These are phyloP conservation scores for Andrena haemorrhoa DNA, from an alignment of 2,888 invertebrate species.

Conservation along the genomic window DNA sequence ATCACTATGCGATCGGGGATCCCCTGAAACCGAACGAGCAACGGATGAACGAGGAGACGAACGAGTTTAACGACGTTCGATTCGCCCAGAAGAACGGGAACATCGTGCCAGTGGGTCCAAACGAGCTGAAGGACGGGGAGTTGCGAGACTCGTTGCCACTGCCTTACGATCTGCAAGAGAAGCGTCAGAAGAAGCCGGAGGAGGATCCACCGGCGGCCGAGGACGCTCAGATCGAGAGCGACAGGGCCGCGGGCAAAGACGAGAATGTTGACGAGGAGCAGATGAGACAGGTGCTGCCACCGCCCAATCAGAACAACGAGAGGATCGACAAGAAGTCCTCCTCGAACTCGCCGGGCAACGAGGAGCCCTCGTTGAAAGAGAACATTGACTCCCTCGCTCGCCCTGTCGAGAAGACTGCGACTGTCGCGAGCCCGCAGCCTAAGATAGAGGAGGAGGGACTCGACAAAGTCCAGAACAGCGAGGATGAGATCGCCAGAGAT, in stretches of 20 bases:
- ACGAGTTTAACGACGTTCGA: conserved; percentile 69
- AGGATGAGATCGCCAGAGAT: conserved; percentile 59
- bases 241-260: not conserved
- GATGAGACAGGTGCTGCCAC: conserved; percentile 65
- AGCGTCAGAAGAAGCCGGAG: conserved; percentile 13
- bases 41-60: conserved; percentile 60
- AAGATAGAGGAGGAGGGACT: conserved; percentile 51
- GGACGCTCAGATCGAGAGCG: conserved; percentile 16
- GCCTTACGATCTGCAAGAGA: conserved; percentile 63
- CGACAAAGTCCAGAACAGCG: conserved; percentile 63
- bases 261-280: conserved; percentile 58
- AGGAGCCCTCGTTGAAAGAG: conserved; percentile 9
- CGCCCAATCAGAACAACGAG: conserved; percentile 60
- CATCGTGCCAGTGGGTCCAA: conserved; percentile 77
- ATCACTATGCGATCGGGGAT: conserved; percentile 72
- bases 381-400: conserved; percentile 22
- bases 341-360: conserved; percentile 41
- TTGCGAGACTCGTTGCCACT: conserved; percentile 61
- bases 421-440: conserved; percentile 26
- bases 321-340: conserved; percentile 50
- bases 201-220: conserved; percentile 15
- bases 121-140: conserved; percentile 65
- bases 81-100: conserved; percentile 76
- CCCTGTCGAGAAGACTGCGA: conserved; percentile 49
- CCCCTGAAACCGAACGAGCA: conserved; percentile 52